phyloP scores from a whole-genome alignment of 2,797 vertebrate genomes.

The Anabas testudineus region DNA sequence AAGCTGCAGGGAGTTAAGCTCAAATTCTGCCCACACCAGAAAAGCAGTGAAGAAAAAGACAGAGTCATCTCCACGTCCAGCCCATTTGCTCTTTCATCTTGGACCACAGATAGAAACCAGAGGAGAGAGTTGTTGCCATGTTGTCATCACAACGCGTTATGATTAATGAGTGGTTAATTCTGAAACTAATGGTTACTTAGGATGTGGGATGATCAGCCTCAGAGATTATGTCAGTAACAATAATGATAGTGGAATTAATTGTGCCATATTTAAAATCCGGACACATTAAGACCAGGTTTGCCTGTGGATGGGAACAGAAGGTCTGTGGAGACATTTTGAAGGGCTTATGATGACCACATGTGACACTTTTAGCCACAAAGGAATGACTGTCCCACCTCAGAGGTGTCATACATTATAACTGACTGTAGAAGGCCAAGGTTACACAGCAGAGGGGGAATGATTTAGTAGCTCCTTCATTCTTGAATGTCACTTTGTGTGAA shows the following conservation, averaged over 20 bases:
- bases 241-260: neutral
- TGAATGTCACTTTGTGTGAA: constrained; percentile 5
- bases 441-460: neutral
- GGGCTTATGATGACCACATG: neutral
- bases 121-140: neutral
- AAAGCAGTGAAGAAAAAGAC: neutral
- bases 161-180: constrained; percentile 18
- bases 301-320: neutral
- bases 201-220: neutral
- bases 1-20: constrained; percentile 1
- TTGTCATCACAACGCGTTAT: constrained; percentile 16
- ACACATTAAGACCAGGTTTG: neutral
- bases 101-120: constrained; percentile 4
- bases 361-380: neutral
- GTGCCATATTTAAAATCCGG: constrained; percentile 3
- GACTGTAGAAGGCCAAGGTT: neutral
- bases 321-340: constrained; percentile 3
- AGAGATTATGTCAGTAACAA: neutral
- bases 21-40: neutral
- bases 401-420: constrained; percentile 17
- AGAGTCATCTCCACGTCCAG: neutral
- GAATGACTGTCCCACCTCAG: constrained; percentile 14
- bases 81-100: neutral
- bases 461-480: neutral
- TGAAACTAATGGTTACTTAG: constrained; percentile 8